phyloP scores from a whole-genome alignment of 2,888 invertebrate species.

The Meliscaeva auricollis region DNA sequence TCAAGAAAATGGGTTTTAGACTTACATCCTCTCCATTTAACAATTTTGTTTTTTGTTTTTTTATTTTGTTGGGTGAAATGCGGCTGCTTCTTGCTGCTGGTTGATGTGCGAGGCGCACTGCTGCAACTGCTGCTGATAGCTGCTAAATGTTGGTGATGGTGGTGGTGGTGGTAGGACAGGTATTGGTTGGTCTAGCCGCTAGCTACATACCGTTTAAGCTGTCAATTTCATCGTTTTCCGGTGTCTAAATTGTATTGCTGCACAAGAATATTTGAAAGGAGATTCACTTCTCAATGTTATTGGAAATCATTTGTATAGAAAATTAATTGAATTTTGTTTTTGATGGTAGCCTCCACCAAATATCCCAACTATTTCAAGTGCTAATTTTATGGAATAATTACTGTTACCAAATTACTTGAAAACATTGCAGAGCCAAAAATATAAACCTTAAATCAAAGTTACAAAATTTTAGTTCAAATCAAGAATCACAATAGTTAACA shows the following conservation, averaged over 20 bases:
- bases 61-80: slow-evolving; percentile 1
- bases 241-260: slow-evolving; percentile 82
- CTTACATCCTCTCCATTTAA: slow-evolving; percentile 42
- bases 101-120: background rate
- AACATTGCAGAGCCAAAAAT: no score
- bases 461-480: no score
- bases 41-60: background rate
- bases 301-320: background rate
- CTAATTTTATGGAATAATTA: no score
- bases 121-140: slow-evolving; percentile 73
- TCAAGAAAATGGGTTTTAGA: slow-evolving; percentile 10
- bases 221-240: slow-evolving; percentile 84
- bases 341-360: background rate
- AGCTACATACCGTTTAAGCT: slow-evolving; percentile 78
- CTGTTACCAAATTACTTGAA: no score
- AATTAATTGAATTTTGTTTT: background rate
- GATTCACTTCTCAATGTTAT: slow-evolving; percentile 45
- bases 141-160: slow-evolving; percentile 41
- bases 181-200: slow-evolving; percentile 77
- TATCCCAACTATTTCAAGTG: no score
- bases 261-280: slow-evolving; percentile 34
- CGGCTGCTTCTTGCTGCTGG: slow-evolving; percentile 44
- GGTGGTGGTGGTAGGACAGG: slow-evolving; percentile 20
- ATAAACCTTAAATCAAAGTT: no score
- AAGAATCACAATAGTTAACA: no score